These are phyloP conservation scores for Argynnis bischoffii DNA, from an alignment of 2,888 invertebrate species.

Conservation along the genomic window DNA sequence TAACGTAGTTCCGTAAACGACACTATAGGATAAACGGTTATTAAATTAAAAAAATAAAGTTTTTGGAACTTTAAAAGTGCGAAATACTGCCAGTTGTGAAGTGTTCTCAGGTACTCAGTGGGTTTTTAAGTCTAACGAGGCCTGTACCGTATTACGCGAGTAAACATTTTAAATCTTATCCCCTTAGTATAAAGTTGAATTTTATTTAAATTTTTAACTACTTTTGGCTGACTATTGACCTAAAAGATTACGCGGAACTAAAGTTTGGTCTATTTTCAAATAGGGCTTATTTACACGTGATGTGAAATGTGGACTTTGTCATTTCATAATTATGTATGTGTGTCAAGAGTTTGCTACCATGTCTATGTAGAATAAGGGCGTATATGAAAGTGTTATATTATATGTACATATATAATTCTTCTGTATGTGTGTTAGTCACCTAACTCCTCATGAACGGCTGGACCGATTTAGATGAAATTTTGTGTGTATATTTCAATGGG, in stretches of 20 bases:
- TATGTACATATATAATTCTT: too few species aligned
- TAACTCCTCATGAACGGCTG: too few species aligned
- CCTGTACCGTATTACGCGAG: constrained; percentile 26
- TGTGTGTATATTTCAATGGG: too few species aligned
- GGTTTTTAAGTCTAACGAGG: constrained; percentile 41
- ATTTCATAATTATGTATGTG: constrained; percentile 15
- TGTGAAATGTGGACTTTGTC: constrained; percentile 13
- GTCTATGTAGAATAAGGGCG: not conserved
- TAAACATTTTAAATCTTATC: constrained; percentile 25
- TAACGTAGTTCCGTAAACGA: not conserved
- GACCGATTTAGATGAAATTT: too few species aligned
- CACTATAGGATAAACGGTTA: constrained; percentile 12
- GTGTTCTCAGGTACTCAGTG: constrained; percentile 38
- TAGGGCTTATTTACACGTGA: constrained; percentile 27
- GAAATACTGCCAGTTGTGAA: constrained; percentile 39
- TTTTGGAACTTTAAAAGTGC: constrained; percentile 34
- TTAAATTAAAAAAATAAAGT: constrained; percentile 29
- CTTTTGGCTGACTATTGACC: constrained; percentile 40
- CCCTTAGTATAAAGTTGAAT: constrained; percentile 8
- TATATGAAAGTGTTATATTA: too few species aligned
- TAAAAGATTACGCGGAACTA: constrained; percentile 38
- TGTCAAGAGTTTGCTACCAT: not conserved
- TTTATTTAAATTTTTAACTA: constrained; percentile 8
- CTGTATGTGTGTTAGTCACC: too few species aligned
- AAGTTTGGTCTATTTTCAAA: constrained; percentile 37